Conservation (phyloP, 2,888 invertebrate genomes). For the Himalopsyche japonica region DNA sequence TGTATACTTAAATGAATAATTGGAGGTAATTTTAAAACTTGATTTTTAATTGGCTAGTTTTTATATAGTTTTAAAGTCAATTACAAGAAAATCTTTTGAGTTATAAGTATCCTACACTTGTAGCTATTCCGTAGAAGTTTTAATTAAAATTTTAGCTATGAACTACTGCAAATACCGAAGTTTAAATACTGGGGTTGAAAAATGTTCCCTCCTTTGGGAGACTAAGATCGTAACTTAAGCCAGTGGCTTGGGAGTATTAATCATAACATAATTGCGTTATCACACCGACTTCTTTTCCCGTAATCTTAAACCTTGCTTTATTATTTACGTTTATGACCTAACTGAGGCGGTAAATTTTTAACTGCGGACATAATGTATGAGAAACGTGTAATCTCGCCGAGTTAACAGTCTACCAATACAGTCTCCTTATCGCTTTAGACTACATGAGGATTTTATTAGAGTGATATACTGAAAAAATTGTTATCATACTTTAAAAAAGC, state of each 20-base stretch:
- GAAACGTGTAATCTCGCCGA: neutral
- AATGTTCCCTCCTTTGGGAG: neutral
- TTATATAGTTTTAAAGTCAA: no score
- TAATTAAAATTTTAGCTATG: neutral
- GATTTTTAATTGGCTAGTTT: no score
- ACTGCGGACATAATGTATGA: slow-evolving; percentile 21
- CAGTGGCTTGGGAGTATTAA: slow-evolving; percentile 4
- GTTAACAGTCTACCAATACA: neutral
- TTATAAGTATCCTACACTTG: neutral
- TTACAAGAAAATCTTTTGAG: no score
- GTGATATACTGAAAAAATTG: neutral
- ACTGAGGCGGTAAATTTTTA: slow-evolving; percentile 19
- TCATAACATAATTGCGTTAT: slow-evolving; percentile 10
- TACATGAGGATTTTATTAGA: neutral
- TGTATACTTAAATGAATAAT: no score
- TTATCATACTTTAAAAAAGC: no score
- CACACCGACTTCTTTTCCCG: neutral
- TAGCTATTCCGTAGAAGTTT: neutral
- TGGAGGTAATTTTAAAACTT: no score
- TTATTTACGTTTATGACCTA: slow-evolving; percentile 14
- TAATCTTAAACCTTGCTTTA: slow-evolving; percentile 19
- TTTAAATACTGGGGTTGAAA: neutral
- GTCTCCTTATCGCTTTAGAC: neutral
- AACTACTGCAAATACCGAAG: neutral
- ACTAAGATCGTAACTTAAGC: neutral